Evolutionary conservation across 2,797 vertebrate genomes (phyloP).

Genomic region (Chaenodraco wilsoni): DNA sequence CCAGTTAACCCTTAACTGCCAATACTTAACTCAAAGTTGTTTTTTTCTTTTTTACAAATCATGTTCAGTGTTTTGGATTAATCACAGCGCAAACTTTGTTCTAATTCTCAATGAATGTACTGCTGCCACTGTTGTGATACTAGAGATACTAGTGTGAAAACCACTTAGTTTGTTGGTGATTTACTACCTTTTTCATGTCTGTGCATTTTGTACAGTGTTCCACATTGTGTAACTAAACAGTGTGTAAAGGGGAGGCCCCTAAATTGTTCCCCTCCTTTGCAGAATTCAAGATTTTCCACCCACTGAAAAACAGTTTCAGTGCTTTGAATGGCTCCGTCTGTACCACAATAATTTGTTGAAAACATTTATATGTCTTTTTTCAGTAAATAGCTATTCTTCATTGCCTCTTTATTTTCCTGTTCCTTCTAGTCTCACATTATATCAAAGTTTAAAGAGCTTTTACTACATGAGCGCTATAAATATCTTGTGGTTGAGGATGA

Average conservation of each 20-base stretch:
- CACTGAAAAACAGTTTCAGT: conserved; percentile 62
- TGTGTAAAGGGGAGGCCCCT: conserved; percentile 76
- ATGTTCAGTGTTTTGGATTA: conserved; percentile 1
- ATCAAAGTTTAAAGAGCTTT: conserved; percentile 6
- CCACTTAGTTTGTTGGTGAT: conserved; percentile 10
- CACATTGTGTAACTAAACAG: conserved; percentile 19
- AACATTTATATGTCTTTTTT: neutral
- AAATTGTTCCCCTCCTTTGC: conserved; percentile 71
- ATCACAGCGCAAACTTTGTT: neutral
- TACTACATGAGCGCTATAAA: conserved; percentile 6
- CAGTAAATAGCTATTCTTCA: neutral
- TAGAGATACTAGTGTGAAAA: conserved; percentile 8
- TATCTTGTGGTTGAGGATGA: conserved; percentile 23
- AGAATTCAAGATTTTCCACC: conserved; percentile 72
- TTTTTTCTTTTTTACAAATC: neutral
- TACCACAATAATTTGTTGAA: conserved; percentile 48
- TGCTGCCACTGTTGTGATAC: neutral
- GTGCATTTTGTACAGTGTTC: conserved; percentile 29
- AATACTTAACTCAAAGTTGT: conserved; percentile 7
- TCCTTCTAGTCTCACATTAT: neutral
- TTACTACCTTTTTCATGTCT: conserved; percentile 17
- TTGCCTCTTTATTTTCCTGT: neutral
- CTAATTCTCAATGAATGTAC: neutral
- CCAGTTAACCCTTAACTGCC: conserved; percentile 65
- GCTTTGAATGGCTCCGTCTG: conserved; percentile 39